Evolutionary conservation across 2,888 invertebrate species (phyloP).

Genomic region (Stictocephala bisonia): DNA sequence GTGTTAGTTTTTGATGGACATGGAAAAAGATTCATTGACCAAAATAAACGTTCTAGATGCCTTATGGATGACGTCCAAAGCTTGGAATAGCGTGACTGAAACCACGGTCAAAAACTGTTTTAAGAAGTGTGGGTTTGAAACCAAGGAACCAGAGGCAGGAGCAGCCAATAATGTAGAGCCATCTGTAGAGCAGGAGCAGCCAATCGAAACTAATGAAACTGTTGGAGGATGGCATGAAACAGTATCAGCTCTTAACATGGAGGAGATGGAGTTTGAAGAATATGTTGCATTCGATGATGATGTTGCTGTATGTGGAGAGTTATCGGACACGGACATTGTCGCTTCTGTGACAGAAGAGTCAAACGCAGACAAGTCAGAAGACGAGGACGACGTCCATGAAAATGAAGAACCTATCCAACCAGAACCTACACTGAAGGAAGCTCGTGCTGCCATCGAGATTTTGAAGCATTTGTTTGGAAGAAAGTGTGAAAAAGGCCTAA

Average conservation of each 20-base stretch:
- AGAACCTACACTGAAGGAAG: not conserved
- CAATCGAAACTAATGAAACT: not conserved
- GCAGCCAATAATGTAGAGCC: conserved; percentile 4
- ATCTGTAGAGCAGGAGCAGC: not conserved
- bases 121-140: conserved; percentile 42
- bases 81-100: conserved; percentile 48
- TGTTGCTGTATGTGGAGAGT: conserved; percentile 44
- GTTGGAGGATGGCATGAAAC: not conserved
- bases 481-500: too few relatives aligned
- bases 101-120: conserved; percentile 53
- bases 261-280: conserved; percentile 46
- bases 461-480: too few relatives aligned
- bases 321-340: conserved; percentile 48
- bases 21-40: not conserved
- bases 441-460: too few relatives aligned
- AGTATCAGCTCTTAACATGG: not conserved
- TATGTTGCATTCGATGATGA: conserved; percentile 50
- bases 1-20: not conserved
- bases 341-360: conserved; percentile 29
- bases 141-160: not conserved
- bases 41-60: conserved; percentile 34
- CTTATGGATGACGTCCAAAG: conserved; percentile 43
- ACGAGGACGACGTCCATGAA: not conserved
- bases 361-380: not conserved
- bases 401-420: not conserved